Base-by-base conservation (phyloP, 2,797 vertebrate species). In the Leontocebus nigricollis region DNA sequence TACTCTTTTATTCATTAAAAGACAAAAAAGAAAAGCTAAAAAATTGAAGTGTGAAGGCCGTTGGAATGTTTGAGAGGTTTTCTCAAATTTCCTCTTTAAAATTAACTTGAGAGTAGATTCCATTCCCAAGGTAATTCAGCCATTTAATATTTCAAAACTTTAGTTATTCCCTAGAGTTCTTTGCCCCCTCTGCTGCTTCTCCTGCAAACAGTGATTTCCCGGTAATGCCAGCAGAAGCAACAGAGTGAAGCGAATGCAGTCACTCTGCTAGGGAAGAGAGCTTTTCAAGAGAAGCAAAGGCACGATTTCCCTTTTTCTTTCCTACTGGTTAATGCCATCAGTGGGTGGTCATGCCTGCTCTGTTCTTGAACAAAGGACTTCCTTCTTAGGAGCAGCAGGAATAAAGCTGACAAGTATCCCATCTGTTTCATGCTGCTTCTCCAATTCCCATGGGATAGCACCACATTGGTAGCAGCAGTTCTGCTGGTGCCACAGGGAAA, bases 301-400 rank as follows among this genome's bases (percentile, higher is more conserved):
- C 24, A 14, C 0, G 0, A 12, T 81, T 57, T 44, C n/a, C 10
- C 84, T 72, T 61, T 72, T 80, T 67, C 81, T 83, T 67, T 85
- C 73, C 90, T 88, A 50, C 55, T 41, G 55, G 92, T 48, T 76
- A 87, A 93, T 86, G 93, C 81, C 96, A 10, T 75, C 75, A 0
- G 52, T 94, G 94, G 95, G 96, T 95, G 97, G 85, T 48, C 96
- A 73, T 59, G 93, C 81, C 92, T 80, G 89, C 92, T 95, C 92
- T 94, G 87, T 83, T 92, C 92, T 92, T 86, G 86, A 96, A 94
- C 97, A 96, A 92, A 95, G 83, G 85, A 67, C 70, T 82, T 92
- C 77, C 85, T 93, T 92, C 70, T 89, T 76, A 41, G 91, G 82
- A 82, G 59, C 89, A 91, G 90, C 84, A 92, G 75, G 88, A 75